Conservation (phyloP, 2,113 vertebrate genomes). For the Cryptotis parvus region DNA sequence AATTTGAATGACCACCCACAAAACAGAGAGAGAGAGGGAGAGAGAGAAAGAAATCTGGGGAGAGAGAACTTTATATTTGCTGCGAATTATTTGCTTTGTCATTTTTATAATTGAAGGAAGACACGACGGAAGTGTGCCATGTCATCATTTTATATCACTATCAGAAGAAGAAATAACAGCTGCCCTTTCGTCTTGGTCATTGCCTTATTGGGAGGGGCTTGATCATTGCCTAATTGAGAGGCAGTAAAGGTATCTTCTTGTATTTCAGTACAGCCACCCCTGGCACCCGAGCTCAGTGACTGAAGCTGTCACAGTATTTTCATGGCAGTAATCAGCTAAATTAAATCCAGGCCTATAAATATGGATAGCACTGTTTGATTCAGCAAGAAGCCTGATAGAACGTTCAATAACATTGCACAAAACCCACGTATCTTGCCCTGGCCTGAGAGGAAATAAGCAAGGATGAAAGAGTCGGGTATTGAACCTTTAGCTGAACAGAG, state of each 20-base stretch:
- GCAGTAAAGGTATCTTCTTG: slow-evolving; percentile 3
- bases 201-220: background rate
- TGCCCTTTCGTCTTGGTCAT: no score
- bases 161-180: no score
- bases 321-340: slow-evolving; percentile 43
- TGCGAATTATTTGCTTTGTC: slow-evolving; percentile 40
- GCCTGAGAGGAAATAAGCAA: background rate
- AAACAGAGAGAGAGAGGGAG: no score
- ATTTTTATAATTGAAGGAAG: slow-evolving; percentile 48
- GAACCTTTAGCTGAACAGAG: slow-evolving; percentile 32
- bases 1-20: slow-evolving; percentile 70
- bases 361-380: background rate
- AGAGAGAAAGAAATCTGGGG: no score
- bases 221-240: background rate
- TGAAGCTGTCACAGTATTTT: slow-evolving; percentile 38
- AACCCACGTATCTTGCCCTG: slow-evolving; percentile 22
- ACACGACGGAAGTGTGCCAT: background rate
- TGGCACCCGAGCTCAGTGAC: background rate
- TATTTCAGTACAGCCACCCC: background rate
- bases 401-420: background rate
- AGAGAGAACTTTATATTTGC: background rate
- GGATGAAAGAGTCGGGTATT: background rate
- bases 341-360: slow-evolving; percentile 21
- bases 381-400: background rate
- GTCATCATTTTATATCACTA: no score